Evolutionary conservation across 2,888 invertebrate species (phyloP), one percentile per base, ranked within the genome.

Genomic region (Nomada fucata): DNA sequence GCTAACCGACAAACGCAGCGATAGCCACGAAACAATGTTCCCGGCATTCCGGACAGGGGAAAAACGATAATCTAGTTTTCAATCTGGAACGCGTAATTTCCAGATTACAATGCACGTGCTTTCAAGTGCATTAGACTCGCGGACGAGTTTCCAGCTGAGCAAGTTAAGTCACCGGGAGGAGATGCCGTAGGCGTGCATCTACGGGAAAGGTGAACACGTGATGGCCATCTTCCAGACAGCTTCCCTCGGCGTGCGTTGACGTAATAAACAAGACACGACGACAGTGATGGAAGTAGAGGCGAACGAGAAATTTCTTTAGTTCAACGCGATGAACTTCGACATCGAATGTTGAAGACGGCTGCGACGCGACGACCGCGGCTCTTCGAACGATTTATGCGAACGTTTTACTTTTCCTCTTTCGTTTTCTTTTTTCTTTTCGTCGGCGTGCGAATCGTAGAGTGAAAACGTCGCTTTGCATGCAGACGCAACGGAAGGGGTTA

Each of bases 171-270:
- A 47, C 57, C 3, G 44, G 50, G 68, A 44, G 64, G 10, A 1
- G n/a, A 29, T 10, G 52, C 59, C 44, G 61, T 63, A 65, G 57
- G 53, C 50, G 63, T 71, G 61, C 57, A 29, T 67, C 29, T 55
- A 47, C 59, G 67, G 69, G 69, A 80, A 80, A 83, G 87, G 80
- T 74, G 83, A 85, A 87, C 88, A 89, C 87, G 87, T 89, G 89
- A 86, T 86, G 81, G 80, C 86, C 88, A 89, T 86, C 86, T 85
- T 86, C 36, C 36, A 36, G 7, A 53, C 5, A 81, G 80, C 69
- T 77, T 65, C 70, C 73, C 59, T 60, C 69, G 44, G 52, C 26
- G 20, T 29, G 13, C 26, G 57, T 59, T 74, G 77, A 77, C 61
- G 71, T 68, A 71, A 82, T 63, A 73, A 78, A 84, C 71, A 74